Evolutionary conservation across 1,140 invertebrate species (phyloP).

Genomic region (Macrosteles quadrilineatus): DNA sequence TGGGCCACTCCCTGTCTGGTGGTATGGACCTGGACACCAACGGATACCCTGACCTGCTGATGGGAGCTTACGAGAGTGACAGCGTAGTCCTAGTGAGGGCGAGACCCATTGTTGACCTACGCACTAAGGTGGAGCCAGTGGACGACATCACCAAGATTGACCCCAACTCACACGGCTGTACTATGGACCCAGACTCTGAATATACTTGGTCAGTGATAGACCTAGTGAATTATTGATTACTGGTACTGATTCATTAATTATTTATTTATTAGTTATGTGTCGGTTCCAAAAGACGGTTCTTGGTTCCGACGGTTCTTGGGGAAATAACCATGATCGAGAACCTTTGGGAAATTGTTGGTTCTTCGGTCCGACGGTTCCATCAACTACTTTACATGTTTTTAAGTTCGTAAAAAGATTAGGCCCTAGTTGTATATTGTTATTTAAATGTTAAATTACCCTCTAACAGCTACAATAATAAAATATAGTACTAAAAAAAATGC

Average conservation of each 20-base stretch:
- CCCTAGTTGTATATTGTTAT: too few relatives aligned
- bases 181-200: constrained; percentile 61
- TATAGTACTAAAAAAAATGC: too few relatives aligned
- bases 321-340: too few relatives aligned
- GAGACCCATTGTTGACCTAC: constrained; percentile 83
- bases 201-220: constrained; percentile 66
- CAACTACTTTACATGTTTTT: too few relatives aligned
- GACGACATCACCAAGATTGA: constrained; percentile 73
- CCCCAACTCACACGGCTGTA: constrained; percentile 72
- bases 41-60: constrained; percentile 87
- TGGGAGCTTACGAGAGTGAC: constrained; percentile 85
- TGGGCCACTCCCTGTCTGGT: constrained; percentile 88
- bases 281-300: too few relatives aligned
- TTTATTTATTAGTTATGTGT: too few relatives aligned
- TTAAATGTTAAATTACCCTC: too few relatives aligned
- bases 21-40: constrained; percentile 89
- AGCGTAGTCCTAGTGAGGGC: constrained; percentile 71
- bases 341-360: too few relatives aligned
- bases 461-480: too few relatives aligned
- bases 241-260: not conserved
- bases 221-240: constrained; percentile 30
- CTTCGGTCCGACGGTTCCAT: too few relatives aligned
- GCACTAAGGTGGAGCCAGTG: constrained; percentile 63
- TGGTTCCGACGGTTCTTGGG: too few relatives aligned
- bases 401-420: too few relatives aligned